These are phyloP conservation scores for Gymnogyps californianus DNA, from an alignment of 2,113 vertebrate species.

Conservation along the genomic window DNA sequence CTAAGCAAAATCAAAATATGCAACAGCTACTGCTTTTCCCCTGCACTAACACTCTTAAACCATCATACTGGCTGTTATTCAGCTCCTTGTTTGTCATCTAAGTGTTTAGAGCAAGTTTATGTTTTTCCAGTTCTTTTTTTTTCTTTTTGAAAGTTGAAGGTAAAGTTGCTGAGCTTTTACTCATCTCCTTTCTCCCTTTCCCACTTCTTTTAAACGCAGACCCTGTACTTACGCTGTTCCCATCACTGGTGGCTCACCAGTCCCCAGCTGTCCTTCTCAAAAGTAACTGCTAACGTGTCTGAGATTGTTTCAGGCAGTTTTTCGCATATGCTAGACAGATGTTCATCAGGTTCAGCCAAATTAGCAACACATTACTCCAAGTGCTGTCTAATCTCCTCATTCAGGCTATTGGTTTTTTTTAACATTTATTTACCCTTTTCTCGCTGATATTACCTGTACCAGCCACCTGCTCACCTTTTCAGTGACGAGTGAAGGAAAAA, in stretches of 20 bases:
- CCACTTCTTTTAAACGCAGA: not conserved
- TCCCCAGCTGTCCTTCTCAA: not conserved
- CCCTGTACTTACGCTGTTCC: fast-evolving
- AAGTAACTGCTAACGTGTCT: not conserved
- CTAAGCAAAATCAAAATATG: not conserved
- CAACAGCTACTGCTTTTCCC: not conserved
- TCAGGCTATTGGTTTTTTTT: not conserved
- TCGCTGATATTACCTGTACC: not conserved
- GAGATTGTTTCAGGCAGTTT: not conserved
- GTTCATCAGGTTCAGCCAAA: not conserved
- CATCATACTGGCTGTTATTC: not conserved
- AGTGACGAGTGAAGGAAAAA: not conserved
- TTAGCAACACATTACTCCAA: not conserved
- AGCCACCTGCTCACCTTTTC: not conserved
- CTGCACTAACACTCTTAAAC: not conserved
- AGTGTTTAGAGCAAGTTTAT: not conserved
- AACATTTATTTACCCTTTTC: not conserved
- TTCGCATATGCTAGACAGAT: not conserved
- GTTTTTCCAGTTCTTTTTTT: not conserved
- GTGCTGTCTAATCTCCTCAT: not conserved
- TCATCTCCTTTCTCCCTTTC: not conserved
- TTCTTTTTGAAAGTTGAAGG: not conserved
- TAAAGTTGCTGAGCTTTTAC: not conserved
- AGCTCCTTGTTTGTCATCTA: not conserved
- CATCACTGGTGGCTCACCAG: not conserved